Percentiles rank a stretch among this genome's conserved stretches.
These are phyloP conservation scores for Heliconius ismenius DNA, from an alignment of 2,888 invertebrate species.

Conservation along the genomic window DNA sequence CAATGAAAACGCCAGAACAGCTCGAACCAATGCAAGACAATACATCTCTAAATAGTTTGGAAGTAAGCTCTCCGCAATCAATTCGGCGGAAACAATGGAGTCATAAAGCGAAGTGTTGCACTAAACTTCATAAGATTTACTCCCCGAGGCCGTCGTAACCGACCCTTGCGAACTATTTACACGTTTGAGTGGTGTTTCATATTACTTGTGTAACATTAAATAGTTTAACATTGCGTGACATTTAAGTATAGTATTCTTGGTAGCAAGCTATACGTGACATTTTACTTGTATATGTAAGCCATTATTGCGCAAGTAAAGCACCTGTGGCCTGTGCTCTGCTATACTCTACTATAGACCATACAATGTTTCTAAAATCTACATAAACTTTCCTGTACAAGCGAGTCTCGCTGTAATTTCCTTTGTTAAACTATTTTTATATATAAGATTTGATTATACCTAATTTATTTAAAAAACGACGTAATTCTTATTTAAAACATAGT, in stretches of 20 bases:
- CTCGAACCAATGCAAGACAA: conserved; percentile 18
- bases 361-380: too few relatives aligned
- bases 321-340: too few relatives aligned
- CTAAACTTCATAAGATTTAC: conserved; percentile 40
- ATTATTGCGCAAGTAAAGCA: too few relatives aligned
- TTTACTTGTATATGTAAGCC: too few relatives aligned
- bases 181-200: neutral
- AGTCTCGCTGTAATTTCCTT: too few relatives aligned
- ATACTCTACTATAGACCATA: too few relatives aligned
- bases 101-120: conserved; percentile 31
- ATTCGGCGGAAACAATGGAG: conserved; percentile 26
- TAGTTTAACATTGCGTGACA: neutral
- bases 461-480: too few relatives aligned
- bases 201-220: conserved; percentile 6
- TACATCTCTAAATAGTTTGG: conserved; percentile 19
- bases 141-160: conserved; percentile 29
- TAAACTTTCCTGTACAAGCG: too few relatives aligned
- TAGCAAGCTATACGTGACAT: too few relatives aligned
- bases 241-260: too few relatives aligned
- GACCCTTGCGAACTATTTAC: conserved; percentile 32
- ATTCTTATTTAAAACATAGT: neutral
- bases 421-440: too few relatives aligned
- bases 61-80: conserved; percentile 20
- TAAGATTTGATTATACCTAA: too few relatives aligned
- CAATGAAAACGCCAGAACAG: conserved; percentile 17